Conservation (phyloP, 2,888 invertebrate species). For the Lochmaea crataegi region DNA sequence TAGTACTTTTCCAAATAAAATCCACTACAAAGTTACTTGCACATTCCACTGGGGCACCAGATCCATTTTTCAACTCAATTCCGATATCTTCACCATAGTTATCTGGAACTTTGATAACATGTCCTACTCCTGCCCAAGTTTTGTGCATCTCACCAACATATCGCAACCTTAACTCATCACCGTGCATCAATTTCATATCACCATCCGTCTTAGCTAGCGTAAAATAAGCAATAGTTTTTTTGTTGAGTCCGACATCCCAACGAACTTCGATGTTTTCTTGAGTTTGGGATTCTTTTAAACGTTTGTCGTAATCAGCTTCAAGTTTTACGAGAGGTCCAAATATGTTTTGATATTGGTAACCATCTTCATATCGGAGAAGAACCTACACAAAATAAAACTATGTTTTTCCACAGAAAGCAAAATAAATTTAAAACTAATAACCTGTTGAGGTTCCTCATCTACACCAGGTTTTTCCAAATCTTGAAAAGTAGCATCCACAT, state of each 20-base stretch:
- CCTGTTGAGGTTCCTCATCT: slow-evolving; percentile 97
- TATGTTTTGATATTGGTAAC: slow-evolving; percentile 98
- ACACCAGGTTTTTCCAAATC: slow-evolving; percentile 98
- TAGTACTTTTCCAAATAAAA: slow-evolving; percentile 99
- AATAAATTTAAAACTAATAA: slow-evolving; percentile 56
- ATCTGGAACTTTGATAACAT: slow-evolving; percentile 95
- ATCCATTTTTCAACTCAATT: slow-evolving; percentile 92
- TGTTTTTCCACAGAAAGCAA: background rate
- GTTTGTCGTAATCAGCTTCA: slow-evolving; percentile 98
- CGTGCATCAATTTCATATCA: slow-evolving; percentile 99
- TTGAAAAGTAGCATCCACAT: slow-evolving; percentile 97
- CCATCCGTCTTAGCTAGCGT: slow-evolving; percentile 97
- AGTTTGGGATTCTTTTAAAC: slow-evolving; percentile 97
- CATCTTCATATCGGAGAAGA: slow-evolving; percentile 90
- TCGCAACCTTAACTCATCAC: slow-evolving; percentile 93
- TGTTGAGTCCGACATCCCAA: slow-evolving; percentile 98
- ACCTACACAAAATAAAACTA: slow-evolving; percentile 50
- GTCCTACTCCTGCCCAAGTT: slow-evolving; percentile 97
- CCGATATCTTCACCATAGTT: slow-evolving; percentile 99
- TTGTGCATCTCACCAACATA: slow-evolving; percentile 94
- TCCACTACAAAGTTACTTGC: slow-evolving; percentile 97
- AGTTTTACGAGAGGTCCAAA: slow-evolving; percentile 96
- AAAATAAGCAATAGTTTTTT: slow-evolving; percentile 98
- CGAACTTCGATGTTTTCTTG: slow-evolving; percentile 98
- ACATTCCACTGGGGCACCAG: slow-evolving; percentile 93